A percentile compares a stretch with the other conserved stretches of the same genome.
These are phyloP conservation scores for Pocillopora grandis DNA, from an alignment of 92 coral and sea anemone species.

Conservation along the genomic window DNA sequence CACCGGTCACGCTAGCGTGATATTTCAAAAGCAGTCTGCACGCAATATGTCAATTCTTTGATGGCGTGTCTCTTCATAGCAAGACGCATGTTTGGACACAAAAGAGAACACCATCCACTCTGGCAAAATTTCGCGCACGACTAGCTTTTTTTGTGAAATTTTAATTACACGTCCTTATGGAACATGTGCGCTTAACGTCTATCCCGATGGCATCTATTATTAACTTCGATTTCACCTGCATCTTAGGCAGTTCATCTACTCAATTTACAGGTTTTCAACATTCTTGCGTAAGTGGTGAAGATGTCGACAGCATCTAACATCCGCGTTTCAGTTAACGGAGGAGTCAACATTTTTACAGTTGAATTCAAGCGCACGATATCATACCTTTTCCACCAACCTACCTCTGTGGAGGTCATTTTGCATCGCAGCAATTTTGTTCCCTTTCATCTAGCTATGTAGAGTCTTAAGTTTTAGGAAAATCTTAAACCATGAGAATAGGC, in stretches of 20 bases:
- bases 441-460: too few species aligned
- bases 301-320: not conserved
- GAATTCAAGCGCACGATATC: too few species aligned
- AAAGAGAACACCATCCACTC: not conserved
- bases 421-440: too few species aligned
- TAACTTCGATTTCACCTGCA: constrained; percentile 9
- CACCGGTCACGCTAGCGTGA: not conserved
- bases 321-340: too few species aligned
- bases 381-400: too few species aligned
- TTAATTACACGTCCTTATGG: not conserved
- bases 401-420: too few species aligned
- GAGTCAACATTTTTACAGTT: too few species aligned
- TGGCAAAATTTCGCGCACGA: not conserved
- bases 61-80: constrained; percentile 8
- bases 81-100: constrained; percentile 16
- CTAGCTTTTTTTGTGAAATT: not conserved
- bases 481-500: too few species aligned
- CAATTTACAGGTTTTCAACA: not conserved
- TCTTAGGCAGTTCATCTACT: not conserved
- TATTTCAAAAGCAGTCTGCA: not conserved
- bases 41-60: constrained; percentile 9
- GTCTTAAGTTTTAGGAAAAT: too few species aligned
- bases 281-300: not conserved
- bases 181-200: constrained; percentile 12
- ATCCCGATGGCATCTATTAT: not conserved